Conservation (phyloP, 2,888 invertebrate species). For the Ommatoiulus sabulosus region DNA sequence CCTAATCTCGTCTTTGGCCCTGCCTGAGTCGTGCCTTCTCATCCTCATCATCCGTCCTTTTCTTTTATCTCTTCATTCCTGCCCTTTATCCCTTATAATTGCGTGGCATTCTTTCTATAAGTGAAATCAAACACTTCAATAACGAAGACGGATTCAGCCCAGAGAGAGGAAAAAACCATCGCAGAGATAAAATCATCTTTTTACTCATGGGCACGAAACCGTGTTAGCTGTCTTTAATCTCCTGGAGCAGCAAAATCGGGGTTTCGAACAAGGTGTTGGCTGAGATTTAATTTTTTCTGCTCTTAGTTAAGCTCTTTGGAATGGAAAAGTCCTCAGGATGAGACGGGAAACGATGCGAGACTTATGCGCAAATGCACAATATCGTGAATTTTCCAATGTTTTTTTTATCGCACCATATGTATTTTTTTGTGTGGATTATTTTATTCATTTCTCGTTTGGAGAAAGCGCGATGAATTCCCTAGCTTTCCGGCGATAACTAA, state of each 20-base stretch:
- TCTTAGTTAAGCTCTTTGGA: not conserved
- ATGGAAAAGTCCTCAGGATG: not conserved
- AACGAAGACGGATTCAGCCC: not conserved
- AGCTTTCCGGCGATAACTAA: too few relatives aligned
- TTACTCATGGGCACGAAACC: constrained; percentile 1
- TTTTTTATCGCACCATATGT: not conserved
- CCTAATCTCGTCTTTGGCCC: not conserved
- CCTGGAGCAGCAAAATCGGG: not conserved
- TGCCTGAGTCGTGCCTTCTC: not conserved
- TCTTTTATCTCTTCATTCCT: constrained; percentile 38
- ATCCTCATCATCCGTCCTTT: constrained; percentile 24
- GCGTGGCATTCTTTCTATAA: not conserved
- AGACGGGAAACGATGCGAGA: not conserved
- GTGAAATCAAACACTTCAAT: constrained; percentile 31
- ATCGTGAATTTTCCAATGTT: not conserved
- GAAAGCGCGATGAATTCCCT: too few relatives aligned
- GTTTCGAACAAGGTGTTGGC: not conserved
- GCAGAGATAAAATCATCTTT: not conserved
- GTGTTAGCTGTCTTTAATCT: not conserved
- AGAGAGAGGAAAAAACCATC: not conserved
- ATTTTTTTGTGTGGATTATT: not conserved
- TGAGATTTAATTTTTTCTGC: not conserved
- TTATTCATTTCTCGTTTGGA: too few relatives aligned
- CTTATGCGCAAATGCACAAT: not conserved
- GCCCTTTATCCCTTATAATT: constrained; percentile 43